Base-by-base conservation (phyloP, 2,888 invertebrate genomes). In the Tenthredo mesomela region DNA sequence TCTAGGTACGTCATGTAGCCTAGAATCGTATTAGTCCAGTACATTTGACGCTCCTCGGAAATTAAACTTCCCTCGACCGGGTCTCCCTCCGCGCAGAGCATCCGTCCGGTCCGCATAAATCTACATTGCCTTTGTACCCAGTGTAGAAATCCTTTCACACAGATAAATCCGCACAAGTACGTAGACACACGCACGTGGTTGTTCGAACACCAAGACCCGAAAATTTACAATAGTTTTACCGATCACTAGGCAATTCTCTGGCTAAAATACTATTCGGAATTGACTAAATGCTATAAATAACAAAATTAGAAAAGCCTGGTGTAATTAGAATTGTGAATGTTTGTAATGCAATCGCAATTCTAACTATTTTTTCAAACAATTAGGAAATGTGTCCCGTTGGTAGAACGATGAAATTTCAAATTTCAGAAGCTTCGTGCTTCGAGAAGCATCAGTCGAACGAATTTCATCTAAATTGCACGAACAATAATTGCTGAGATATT, bases 11-110 rank as follows among this genome's bases (percentile, higher is more conserved):
- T 67, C 67, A 73, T 73, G 71, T 73, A 40, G 43, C 71, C 71
- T 29, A 73, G 71, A 73, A 73, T 73, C 71, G 71, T 73, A 73
- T 73, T 73, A 73, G 71, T 73, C 71, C 40, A 73, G 40, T 73
- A 73, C 71, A 73, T 73, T 73, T 73, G 71, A 73, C 71, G 71
- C 71, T 73, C 71, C 71, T 73, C 71, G 71, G 71, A 73, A 73
- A 73, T 73, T 73, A 73, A 73, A 73, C 71, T 73, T 73, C 71
- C 71, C 71, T 73, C 71, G 43, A 73, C 40, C 71, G 71, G 71
- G n/a, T 73, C 71, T 73, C 71, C 71, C 71, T 40, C 67, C 67
- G 33, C 43, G 71, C 71, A 29, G n/a, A 43, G 71, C 43, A 73
- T 73, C 71, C 71, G 40, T 43, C 71, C 71, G 71, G 71, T 73